These are phyloP conservation scores for Pelodiscus sinensis DNA, from an alignment of 2,113 vertebrate species.

Conservation along the genomic window DNA sequence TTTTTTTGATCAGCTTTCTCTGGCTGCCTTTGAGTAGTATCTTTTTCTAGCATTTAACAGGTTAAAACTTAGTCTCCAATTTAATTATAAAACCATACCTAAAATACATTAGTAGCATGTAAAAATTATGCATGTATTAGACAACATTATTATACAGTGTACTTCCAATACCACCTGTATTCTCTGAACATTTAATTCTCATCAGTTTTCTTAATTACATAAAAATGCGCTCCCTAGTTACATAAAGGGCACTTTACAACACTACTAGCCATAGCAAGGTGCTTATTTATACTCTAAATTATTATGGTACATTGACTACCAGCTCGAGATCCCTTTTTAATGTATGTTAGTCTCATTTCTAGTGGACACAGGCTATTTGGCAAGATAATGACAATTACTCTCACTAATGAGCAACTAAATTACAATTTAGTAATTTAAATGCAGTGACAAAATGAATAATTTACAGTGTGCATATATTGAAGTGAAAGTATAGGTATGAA, in stretches of 20 bases:
- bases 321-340: constrained; percentile 35
- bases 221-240: constrained; percentile 48
- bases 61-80: background rate
- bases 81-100: background rate
- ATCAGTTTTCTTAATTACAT: constrained; percentile 66
- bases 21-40: background rate
- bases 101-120: background rate
- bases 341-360: constrained; percentile 51
- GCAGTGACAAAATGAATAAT: constrained; percentile 23
- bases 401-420: constrained; percentile 68
- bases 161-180: background rate
- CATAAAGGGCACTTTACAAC: background rate
- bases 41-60: background rate
- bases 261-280: constrained; percentile 23
- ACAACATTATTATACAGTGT: background rate
- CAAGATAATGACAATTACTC: constrained; percentile 69
- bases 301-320: background rate
- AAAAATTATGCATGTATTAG: constrained; percentile 1
- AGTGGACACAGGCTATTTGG: constrained; percentile 59
- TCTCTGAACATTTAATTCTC: constrained; percentile 24
- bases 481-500: constrained; percentile 7
- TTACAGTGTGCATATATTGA: background rate
- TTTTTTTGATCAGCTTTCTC: background rate
- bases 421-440: constrained; percentile 51
- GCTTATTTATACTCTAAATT: constrained; percentile 55